Conservation (phyloP, 2,113 vertebrate genomes). For the Passer montanus region DNA sequence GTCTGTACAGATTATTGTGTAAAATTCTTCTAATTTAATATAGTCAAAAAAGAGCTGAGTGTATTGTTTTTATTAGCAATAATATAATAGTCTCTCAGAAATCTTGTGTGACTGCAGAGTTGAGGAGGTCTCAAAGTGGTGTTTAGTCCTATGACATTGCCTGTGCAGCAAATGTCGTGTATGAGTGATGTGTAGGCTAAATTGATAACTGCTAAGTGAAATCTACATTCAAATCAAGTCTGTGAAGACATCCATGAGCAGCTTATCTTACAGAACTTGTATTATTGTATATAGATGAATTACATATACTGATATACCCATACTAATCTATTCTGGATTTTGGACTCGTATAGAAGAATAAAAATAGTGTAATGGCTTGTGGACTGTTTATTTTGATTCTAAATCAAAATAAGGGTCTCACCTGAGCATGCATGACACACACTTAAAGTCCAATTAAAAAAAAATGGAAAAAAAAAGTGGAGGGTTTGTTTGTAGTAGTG, state of each 20-base stretch:
- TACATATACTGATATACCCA: background rate
- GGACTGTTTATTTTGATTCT: background rate
- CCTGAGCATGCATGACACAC: background rate
- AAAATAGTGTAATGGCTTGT: background rate
- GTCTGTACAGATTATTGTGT: background rate
- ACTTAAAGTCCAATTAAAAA: background rate
- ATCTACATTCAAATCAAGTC: background rate
- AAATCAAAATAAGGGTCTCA: background rate
- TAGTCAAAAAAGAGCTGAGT: background rate
- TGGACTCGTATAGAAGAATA: background rate
- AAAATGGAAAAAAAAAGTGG: too few species aligned
- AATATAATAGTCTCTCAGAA: background rate
- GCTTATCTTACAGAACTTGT: background rate
- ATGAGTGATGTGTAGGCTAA: background rate
- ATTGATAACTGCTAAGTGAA: background rate
- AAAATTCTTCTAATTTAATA: background rate
- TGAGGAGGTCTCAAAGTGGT: background rate
- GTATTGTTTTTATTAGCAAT: background rate
- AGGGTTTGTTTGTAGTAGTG: background rate
- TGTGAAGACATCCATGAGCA: background rate
- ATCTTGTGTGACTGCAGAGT: background rate
- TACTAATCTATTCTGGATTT: background rate
- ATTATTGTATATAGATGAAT: background rate
- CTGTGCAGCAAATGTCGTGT: background rate
- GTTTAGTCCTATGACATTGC: background rate